Base-by-base conservation (phyloP, 2,888 invertebrate genomes). In the Prenolepis imparis region DNA sequence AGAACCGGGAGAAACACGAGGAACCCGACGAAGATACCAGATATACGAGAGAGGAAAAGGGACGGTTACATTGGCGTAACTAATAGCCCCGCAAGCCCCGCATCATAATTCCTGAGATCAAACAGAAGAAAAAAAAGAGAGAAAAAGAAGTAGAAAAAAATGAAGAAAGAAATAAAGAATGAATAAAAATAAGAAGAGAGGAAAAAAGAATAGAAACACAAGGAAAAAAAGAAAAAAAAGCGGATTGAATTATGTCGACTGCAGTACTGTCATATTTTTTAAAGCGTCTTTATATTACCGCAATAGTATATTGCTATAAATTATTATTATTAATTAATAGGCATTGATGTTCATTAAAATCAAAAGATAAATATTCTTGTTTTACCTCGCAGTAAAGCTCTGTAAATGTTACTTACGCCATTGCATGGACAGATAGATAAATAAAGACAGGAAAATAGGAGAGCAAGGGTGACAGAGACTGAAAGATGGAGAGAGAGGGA, bases 1-100 rank as follows among this genome's bases (percentile, higher is more conserved):
- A 67, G 68, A 55, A 67, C 57, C 21, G 36, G 28, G 66, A 70
- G 82, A 80, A 72, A 83, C 70, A 67, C 72, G 61, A 83, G 59
- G 44, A 63, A 21, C 41, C 39, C 59, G 41, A 82, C 28, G 4
- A 66, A 84, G 70, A 67, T 57, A 68, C 73, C 28, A 83, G 81
- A 80, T 59, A 32, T 36, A 68, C 12, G 55, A 77, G 66, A 64
- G 64, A 80, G 73, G 59, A 57, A 80, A 72, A 59, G 82, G 41
- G 64, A 64, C 39, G 32, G 55, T 5, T 18, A 3, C 78, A 82
- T 32, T 80, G 78, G 78, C 78, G 78, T 80, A 80, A 80, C 73
- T 73, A 80, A 80, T n/a, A 12, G 39, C 18, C 48, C 2, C 59
- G 72, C 72, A 44, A 78, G 36, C 32, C 59, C 18, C 39, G 44